These are phyloP conservation scores for Sphaerodactylus townsendi DNA, from an alignment of 2,113 vertebrate genomes.

Conservation along the genomic window DNA sequence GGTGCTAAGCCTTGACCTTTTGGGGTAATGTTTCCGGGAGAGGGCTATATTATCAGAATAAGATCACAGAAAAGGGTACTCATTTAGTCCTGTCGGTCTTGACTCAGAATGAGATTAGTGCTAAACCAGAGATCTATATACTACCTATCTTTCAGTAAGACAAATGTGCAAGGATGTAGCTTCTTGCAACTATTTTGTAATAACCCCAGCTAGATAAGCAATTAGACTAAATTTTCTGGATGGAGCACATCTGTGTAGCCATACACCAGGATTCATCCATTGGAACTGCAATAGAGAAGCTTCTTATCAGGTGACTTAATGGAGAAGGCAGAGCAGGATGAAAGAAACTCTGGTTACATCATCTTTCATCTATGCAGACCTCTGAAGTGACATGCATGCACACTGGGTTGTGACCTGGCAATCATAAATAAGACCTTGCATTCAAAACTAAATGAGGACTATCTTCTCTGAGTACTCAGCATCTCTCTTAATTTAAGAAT, in stretches of 20 bases:
- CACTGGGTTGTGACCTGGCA: not conserved
- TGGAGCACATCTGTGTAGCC: not conserved
- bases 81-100: not conserved
- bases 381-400: not conserved
- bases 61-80: no score
- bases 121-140: not conserved
- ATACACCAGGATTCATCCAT: no score
- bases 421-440: not conserved
- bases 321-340: no score
- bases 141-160: not conserved
- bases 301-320: not conserved
- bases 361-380: not conserved
- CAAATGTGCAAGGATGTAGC: not conserved
- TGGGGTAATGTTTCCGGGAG: not conserved
- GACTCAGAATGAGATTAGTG: not conserved
- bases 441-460: not conserved
- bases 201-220: not conserved
- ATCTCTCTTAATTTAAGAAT: not conserved
- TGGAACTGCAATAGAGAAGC: not conserved
- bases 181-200: not conserved
- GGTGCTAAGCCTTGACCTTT: not conserved
- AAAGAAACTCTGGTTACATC: not conserved
- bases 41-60: not conserved
- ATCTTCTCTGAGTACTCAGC: not conserved
- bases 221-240: not conserved